phyloP scores from a whole-genome alignment of 2,888 invertebrate species.

The Schrankia costaestrigalis region DNA sequence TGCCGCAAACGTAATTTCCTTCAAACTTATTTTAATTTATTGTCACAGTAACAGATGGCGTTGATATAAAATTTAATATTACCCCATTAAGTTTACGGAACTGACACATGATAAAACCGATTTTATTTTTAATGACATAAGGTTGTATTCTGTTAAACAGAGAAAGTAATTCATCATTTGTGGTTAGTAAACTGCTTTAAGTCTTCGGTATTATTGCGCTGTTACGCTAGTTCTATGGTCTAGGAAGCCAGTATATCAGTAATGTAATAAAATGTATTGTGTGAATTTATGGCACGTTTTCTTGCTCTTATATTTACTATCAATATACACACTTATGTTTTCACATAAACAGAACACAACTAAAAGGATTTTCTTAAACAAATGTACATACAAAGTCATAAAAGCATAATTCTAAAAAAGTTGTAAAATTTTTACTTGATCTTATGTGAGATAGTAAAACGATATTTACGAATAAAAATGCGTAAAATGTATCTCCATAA shows the following conservation, averaged over 20 bases:
- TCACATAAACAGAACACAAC: too few species aligned
- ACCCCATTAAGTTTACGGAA: conserved; percentile 4
- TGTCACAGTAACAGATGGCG: conserved; percentile 17
- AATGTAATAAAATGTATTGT: too few species aligned
- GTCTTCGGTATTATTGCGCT: conserved; percentile 10
- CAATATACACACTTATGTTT: too few species aligned
- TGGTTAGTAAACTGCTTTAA: conserved; percentile 15
- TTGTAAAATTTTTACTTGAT: too few species aligned
- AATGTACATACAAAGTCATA: too few species aligned
- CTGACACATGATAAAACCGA: not conserved
- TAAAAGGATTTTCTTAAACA: too few species aligned
- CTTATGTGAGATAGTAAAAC: too few species aligned
- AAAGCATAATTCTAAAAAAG: too few species aligned
- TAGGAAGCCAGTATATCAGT: conserved; percentile 4
- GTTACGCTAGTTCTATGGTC: conserved; percentile 5
- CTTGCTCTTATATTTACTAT: too few species aligned
- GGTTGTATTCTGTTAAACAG: not conserved
- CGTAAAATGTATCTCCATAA: too few species aligned
- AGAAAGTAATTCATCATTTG: conserved; percentile 9
- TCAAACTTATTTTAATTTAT: conserved; percentile 16
- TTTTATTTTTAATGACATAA: not conserved
- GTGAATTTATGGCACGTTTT: too few species aligned
- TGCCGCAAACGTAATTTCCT: conserved; percentile 9
- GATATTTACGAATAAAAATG: too few species aligned
- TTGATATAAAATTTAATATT: conserved; percentile 15